Conservation (phyloP, 1,140 invertebrate species). For the Melipona quadrifasciata region DNA sequence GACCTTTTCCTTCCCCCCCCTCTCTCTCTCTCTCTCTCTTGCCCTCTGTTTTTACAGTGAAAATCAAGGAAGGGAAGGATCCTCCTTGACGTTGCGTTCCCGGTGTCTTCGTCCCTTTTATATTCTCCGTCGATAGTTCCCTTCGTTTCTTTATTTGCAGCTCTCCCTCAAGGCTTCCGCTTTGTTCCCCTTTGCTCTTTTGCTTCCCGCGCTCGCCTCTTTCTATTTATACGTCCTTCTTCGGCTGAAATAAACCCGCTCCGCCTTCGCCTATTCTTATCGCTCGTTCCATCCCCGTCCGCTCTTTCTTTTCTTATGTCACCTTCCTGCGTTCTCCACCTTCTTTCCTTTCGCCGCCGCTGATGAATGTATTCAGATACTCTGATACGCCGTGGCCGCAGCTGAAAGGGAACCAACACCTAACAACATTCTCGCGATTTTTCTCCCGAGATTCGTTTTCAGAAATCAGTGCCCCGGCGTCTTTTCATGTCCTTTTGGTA, state of each 20-base stretch:
- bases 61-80: background rate
- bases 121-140: background rate
- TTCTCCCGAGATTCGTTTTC: background rate
- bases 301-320: background rate
- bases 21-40: background rate
- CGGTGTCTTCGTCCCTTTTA: background rate
- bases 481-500: background rate
- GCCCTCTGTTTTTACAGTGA: background rate
- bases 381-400: background rate
- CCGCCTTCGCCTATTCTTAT: constrained; percentile 17
- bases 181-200: constrained; percentile 7
- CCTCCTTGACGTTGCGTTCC: background rate
- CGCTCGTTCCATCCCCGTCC: background rate
- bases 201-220: background rate
- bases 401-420: background rate
- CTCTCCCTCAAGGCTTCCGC: background rate
- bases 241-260: constrained; percentile 13
- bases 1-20: background rate
- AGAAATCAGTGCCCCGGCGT: background rate
- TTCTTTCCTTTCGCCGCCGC: background rate
- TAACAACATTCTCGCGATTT: background rate
- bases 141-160: constrained; percentile 4
- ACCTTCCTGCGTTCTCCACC: background rate
- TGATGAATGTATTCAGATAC: background rate
- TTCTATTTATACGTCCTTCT: background rate